A percentile compares a stretch with the other conserved stretches of the same genome.
These are phyloP conservation scores for Brachycybe producta DNA, from an alignment of 2,888 invertebrate species.

Conservation along the genomic window DNA sequence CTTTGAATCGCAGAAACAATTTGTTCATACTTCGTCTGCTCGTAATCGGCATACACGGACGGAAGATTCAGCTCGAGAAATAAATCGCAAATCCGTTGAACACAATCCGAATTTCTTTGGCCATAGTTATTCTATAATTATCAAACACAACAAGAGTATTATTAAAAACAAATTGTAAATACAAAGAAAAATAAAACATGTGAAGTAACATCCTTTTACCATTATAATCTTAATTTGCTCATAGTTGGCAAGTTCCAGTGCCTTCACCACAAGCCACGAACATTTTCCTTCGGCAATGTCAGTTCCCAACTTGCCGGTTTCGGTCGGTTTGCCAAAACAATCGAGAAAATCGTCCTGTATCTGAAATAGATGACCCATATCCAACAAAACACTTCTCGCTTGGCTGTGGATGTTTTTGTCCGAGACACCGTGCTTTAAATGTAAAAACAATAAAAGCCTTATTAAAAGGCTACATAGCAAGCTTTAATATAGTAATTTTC, in stretches of 20 bases:
- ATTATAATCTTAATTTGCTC: conserved; percentile 57
- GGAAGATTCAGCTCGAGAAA: conserved; percentile 65
- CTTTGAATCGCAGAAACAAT: conserved; percentile 33
- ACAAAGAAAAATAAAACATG: no score
- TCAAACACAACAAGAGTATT: conserved; percentile 17
- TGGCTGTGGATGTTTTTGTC: conserved; percentile 70
- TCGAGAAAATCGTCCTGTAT: conserved; percentile 77
- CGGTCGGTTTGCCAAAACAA: conserved; percentile 70
- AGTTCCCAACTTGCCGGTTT: conserved; percentile 78
- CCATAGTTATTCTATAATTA: conserved; percentile 62
- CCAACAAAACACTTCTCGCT: conserved; percentile 68
- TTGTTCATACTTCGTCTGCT: conserved; percentile 68
- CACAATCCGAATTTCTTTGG: conserved; percentile 47
- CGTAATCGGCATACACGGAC: conserved; percentile 61
- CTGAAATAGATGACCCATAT: conserved; percentile 94
- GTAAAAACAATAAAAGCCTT: no score
- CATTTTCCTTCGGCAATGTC: conserved; percentile 95
- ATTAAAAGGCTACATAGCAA: no score
- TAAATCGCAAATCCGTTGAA: conserved; percentile 54
- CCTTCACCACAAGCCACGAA: conserved; percentile 84
- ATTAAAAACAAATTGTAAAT: conserved; percentile 5
- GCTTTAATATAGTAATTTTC: not conserved
- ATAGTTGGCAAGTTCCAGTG: conserved; percentile 60
- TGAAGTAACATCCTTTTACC: no score
- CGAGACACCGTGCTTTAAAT: conserved; percentile 42